Conservation (phyloP, 2,888 invertebrate species). For the Lasioglossum figueresi region DNA sequence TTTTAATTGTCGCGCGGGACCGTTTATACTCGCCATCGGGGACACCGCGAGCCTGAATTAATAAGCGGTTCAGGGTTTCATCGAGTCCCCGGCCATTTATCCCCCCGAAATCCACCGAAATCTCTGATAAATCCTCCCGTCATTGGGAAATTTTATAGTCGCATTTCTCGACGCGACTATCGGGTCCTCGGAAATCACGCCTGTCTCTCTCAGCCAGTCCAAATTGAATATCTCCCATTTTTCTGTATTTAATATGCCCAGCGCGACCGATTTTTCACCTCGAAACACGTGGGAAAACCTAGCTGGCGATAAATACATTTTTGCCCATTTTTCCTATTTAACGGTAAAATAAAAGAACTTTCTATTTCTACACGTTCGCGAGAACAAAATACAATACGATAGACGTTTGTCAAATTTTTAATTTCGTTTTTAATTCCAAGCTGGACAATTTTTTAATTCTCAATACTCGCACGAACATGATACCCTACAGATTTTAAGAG, state of each 20-base stretch:
- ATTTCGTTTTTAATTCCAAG: too few species aligned
- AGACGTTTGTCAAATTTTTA: too few species aligned
- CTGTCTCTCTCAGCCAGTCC: not conserved
- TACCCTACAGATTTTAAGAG: not conserved
- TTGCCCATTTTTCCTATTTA: not conserved
- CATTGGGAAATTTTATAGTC: not conserved
- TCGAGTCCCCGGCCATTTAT: not conserved
- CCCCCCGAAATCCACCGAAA: not conserved
- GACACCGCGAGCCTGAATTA: constrained; percentile 24
- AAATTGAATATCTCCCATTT: not conserved
- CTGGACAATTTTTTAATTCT: not conserved
- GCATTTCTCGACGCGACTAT: not conserved
- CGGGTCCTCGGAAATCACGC: not conserved
- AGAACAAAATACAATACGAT: not conserved
- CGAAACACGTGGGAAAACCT: not conserved
- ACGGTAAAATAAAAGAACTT: not conserved
- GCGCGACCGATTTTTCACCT: not conserved
- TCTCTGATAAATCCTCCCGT: not conserved
- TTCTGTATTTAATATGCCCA: not conserved
- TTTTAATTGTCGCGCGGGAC: constrained; percentile 35
- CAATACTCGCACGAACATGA: not conserved
- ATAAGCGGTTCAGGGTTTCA: constrained; percentile 1
- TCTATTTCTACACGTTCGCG: not conserved
- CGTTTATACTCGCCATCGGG: not conserved
- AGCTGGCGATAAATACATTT: not conserved